phyloP scores from a whole-genome alignment of 2,888 invertebrate genomes.

The Amphipoea oculea region DNA sequence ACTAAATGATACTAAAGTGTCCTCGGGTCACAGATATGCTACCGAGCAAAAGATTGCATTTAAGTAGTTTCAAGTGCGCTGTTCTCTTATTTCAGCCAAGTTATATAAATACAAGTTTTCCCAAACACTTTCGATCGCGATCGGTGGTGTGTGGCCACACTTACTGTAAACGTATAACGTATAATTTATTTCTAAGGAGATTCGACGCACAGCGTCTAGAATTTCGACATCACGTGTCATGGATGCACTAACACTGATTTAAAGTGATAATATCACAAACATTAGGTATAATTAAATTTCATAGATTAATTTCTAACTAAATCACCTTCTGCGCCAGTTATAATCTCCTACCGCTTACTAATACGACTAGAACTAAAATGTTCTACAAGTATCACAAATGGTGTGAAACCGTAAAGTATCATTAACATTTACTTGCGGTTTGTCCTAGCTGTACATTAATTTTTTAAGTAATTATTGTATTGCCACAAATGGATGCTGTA shows the following conservation, averaged over 20 bases:
- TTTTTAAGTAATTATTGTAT: neutral
- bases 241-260: constrained; percentile 14
- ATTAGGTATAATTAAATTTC: neutral
- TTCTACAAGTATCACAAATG: constrained; percentile 15
- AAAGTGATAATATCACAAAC: constrained; percentile 10
- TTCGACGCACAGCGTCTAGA: constrained; percentile 54
- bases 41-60: neutral
- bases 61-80: neutral
- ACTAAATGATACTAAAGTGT: neutral
- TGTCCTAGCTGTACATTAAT: neutral
- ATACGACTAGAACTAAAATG: constrained; percentile 12
- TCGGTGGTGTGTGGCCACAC: neutral
- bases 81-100: neutral
- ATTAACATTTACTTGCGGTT: neutral
- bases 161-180: too few species aligned
- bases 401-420: neutral
- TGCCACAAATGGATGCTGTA: neutral
- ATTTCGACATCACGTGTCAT: constrained; percentile 35
- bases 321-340: neutral
- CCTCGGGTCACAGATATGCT: neutral
- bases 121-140: neutral
- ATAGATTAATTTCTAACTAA: neutral
- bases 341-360: neutral
- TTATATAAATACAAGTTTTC: neutral
- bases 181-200: constrained; percentile 45